These are phyloP conservation scores for Latheticus oryzae DNA, from an alignment of 2,888 invertebrate species.

Conservation along the genomic window DNA sequence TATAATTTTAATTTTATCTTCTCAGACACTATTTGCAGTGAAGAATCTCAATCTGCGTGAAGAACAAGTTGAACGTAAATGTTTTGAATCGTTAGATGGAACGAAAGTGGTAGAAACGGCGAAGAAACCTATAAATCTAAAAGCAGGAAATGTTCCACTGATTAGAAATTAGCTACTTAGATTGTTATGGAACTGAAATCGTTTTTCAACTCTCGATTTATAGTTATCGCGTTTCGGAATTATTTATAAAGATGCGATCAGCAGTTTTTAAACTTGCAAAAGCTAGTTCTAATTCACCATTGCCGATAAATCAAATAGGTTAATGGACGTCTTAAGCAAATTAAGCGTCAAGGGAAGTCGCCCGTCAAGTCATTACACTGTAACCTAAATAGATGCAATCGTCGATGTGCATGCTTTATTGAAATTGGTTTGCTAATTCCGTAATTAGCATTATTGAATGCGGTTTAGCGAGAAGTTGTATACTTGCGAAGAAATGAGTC, in stretches of 20 bases:
- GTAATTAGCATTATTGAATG: constrained; percentile 4
- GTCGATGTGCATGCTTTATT: constrained; percentile 7
- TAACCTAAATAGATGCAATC: constrained; percentile 21
- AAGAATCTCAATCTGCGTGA: too few species aligned
- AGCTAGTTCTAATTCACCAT: constrained; percentile 3
- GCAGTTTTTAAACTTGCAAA: constrained; percentile 20
- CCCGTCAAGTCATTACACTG: constrained; percentile 8
- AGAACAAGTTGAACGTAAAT: constrained; percentile 11
- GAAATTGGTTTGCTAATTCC: constrained; percentile 3
- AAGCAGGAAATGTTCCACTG: constrained; percentile 45
- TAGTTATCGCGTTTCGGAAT: constrained; percentile 27
- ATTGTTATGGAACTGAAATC: constrained; percentile 47
- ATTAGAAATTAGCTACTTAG: constrained; percentile 52
- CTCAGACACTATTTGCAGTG: too few species aligned
- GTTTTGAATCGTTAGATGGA: constrained; percentile 16
- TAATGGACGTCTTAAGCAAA: constrained; percentile 13
- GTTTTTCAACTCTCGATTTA: constrained; percentile 42
- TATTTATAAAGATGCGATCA: constrained; percentile 29
- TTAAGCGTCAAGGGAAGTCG: constrained; percentile 20
- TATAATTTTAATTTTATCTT: constrained; percentile 8
- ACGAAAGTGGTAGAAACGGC: constrained; percentile 25
- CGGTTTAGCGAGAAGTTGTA: not conserved
- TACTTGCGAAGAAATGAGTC: too few species aligned
- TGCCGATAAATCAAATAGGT: constrained; percentile 7
- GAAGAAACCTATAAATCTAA: constrained; percentile 44